Base-by-base conservation (phyloP, 2,888 invertebrate species). In the Acronicta leporina region DNA sequence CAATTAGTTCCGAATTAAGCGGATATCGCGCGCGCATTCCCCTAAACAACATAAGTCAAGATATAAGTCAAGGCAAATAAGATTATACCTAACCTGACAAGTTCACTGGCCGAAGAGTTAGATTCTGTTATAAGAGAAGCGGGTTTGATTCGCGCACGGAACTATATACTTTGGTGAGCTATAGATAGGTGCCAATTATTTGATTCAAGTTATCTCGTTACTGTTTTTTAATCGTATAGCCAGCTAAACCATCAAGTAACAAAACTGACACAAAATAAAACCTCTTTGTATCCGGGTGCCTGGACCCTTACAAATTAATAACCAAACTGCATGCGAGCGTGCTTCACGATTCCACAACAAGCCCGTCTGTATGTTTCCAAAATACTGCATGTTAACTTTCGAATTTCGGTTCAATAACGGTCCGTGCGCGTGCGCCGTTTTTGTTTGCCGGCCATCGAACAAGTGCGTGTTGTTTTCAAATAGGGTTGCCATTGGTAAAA, bases 401-500 rank as follows among this genome's bases (percentile, higher is more conserved):
- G 58, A 69, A 72, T 54, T 54, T 65, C 62, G 69, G 47, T 44
- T 59, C 49, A 33, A 58, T 74, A 75, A 72, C 75, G 64, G 74
- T 74, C 45, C 33, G 9, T 57, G 71, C 72, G 59, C 68, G 53
- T 54, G 74, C 67, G 67, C 53, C 14, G 48, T 73, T 68, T 71
- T 71, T 62, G 54, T 72, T 65, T 58, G 53, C 49, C n/a, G 54
- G 40, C 30, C 43, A 47, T 57, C 53, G 35, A 52, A 54, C 58
- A 65, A 61, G 48, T 54, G 64, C 55, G 52, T 60, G 57, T 42
- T 48, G 57, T 47, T 54, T 49, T 44, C 42, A 33, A 47, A 43
- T 52, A 38, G 38, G 38, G 38, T n/a, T 38, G 38, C n/a, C n/a
- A n/a, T 38, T 2, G n/a, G 6, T n/a, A 38, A 38, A 38, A 35